Conservation (phyloP, 1,140 invertebrate genomes). For the Archivesica marissinica region DNA sequence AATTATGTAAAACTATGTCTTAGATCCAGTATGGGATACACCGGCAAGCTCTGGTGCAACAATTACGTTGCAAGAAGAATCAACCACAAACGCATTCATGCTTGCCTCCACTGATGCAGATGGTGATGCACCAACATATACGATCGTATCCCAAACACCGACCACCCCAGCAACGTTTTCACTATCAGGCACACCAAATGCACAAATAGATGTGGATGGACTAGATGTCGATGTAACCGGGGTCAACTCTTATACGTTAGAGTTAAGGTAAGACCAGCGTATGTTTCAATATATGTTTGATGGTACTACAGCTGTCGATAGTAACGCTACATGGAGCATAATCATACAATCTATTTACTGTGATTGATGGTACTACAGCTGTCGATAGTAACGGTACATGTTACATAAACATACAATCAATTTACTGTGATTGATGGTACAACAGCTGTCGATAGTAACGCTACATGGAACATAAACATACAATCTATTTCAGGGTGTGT, state of each 20-base stretch:
- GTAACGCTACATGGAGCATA: too few species aligned
- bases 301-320: too few species aligned
- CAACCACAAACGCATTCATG: not conserved
- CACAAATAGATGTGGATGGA: not conserved
- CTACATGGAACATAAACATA: too few species aligned
- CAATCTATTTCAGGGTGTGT: too few species aligned
- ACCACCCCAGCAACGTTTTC: not conserved
- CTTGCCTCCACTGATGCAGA: not conserved
- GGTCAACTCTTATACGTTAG: not conserved
- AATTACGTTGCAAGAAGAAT: not conserved
- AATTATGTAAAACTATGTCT: too few species aligned
- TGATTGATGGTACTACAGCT: too few species aligned
- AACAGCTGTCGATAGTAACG: too few species aligned
- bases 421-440: too few species aligned
- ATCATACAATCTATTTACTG: too few species aligned
- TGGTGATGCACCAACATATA: not conserved
- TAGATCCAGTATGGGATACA: not conserved
- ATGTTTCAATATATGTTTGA: too few species aligned
- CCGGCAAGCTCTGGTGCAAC: not conserved
- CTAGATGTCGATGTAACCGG: not conserved
- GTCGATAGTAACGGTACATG: too few species aligned
- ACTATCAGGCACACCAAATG: not conserved
- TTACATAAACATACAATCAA: too few species aligned
- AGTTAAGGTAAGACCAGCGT: slow-evolving; percentile 7
- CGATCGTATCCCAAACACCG: not conserved